Base-by-base conservation (phyloP, 2,113 vertebrate species). In the Poecilia latipinna region DNA sequence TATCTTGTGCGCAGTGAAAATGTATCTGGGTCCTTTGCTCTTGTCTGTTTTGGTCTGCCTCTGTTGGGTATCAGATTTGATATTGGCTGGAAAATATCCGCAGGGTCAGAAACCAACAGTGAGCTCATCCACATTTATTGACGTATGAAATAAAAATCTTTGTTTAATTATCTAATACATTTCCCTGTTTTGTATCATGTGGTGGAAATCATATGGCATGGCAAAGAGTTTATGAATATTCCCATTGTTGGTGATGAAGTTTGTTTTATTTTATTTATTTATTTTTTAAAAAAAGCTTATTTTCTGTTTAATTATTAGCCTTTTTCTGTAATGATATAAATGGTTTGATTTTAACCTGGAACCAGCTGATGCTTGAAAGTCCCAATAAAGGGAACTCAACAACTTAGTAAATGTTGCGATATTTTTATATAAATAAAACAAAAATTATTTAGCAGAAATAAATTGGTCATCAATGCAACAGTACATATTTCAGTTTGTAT, bases 11-110 rank as follows among this genome's bases (percentile, higher is more conserved):
- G 7, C 6, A 31, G 11, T 70, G 29, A 74, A 37, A 78, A 70
- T 54, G 39, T 6, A 44, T 51, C 6, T 31, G 24, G 5, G 29
- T 8, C 57, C 44, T 65, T 15, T 8, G n/a, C 8, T 0, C 37
- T 33, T 72, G 51, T 65, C 64, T 72, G n/a, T 28, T 70, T 61
- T 26, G 67, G 51, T 73, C 22, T 57, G 29, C 72, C 35, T 71
- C 31, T 88, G 77, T 22, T 80, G 32, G 66, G 22, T 33, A 31
- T 60, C 54, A 76, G 82, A 75, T 86, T 86, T 84, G n/a, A 82
- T 81, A 87, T 82, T 75, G 83, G 74, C 65, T 82, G 93, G 92
- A 94, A 94, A 92, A 87, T 89, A 75, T 44, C 93, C 90, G 51
- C 32, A 33, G 90, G 92, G 82, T 66, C 17, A 22, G 6, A 68